Base-by-base conservation (phyloP, 2,113 vertebrate species). In the Tetraodon nigroviridis region DNA sequence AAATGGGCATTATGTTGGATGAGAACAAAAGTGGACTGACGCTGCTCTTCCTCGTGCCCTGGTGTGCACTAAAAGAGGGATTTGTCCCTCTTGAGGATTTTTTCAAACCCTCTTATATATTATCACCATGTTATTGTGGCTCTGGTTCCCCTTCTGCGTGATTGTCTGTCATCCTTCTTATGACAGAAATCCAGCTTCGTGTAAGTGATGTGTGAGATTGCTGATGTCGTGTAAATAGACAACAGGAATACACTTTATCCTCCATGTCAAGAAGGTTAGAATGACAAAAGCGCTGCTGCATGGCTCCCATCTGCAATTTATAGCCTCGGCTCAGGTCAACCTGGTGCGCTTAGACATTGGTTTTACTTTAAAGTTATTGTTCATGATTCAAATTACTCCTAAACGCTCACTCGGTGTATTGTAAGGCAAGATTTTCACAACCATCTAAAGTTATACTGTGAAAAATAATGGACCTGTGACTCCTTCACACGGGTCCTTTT, bases 31-130 rank as follows among this genome's bases (percentile, higher is more conserved):
- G 48, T 20, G 15, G 21, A 53, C 54, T 57, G 52, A 41, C 40
- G 57, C 51, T 16, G 37, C 53, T 58, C 48, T 18, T 67, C 49
- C 64, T 49, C 46, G 1, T 80, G 67, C 73, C 61, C 70, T 67
- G 50, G 42, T 72, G 32, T 59, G 69, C 69, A 32, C 73, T 76
- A 42, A 80, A 79, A 78, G 60, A 67, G 59, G 81, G 84, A 86
- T 87, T 87, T 84, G 59, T 75, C 52, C 66, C 86, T 80, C 82
- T 67, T 80, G 80, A 83, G 79, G 77, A 85, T 83, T 81, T 75
- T 42, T n/a, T 5, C 61, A 78, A 84, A 79, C 67, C 79, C 74
- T 89, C 82, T 87, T 80, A 81, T 82, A 84, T 75, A 70, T 84
- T 66, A 78, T 80, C 50, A 49, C 44, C 73, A 63, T 85, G 72